A percentile compares a stretch with the other conserved stretches of the same genome.
phyloP scores from a whole-genome alignment of 2,888 invertebrate genomes.

The Nomada fucata region DNA sequence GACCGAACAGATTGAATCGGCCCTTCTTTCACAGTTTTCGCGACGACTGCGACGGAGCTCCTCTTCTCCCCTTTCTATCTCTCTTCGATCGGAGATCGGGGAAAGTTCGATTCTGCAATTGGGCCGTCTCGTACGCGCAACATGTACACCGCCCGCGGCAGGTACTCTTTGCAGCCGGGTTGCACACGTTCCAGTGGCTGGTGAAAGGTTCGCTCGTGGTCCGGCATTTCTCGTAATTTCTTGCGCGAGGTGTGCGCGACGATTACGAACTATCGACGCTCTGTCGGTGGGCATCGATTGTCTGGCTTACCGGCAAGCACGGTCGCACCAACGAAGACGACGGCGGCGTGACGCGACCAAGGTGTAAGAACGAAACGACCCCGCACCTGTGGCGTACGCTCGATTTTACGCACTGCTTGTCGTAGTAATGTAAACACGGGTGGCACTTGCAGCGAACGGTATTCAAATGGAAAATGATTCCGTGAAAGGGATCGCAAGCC shows the following conservation, averaged over 20 bases:
- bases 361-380: constrained; percentile 16
- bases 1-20: constrained; percentile 72
- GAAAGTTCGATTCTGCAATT: too few relatives aligned
- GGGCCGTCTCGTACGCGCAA: too few relatives aligned
- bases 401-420: not conserved
- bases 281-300: constrained; percentile 29
- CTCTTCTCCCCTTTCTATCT: not conserved
- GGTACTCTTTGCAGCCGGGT: too few relatives aligned
- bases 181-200: not conserved
- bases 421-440: too few relatives aligned
- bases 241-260: constrained; percentile 34
- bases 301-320: constrained; percentile 55
- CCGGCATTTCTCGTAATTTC: constrained; percentile 36
- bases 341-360: constrained; percentile 32
- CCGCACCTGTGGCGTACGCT: constrained; percentile 14
- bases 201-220: constrained; percentile 41
- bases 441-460: too few relatives aligned
- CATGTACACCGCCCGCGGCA: too few relatives aligned
- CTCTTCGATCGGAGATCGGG: not conserved
- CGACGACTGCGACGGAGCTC: constrained; percentile 16
- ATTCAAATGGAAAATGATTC: not conserved
- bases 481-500: not conserved
- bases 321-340: constrained; percentile 8
- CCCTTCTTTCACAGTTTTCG: constrained; percentile 17
- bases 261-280: constrained; percentile 21